A percentile compares a stretch with the other conserved stretches of the same genome.
Conservation (phyloP, 2,888 invertebrate genomes). For the Diabrotica balteata region DNA sequence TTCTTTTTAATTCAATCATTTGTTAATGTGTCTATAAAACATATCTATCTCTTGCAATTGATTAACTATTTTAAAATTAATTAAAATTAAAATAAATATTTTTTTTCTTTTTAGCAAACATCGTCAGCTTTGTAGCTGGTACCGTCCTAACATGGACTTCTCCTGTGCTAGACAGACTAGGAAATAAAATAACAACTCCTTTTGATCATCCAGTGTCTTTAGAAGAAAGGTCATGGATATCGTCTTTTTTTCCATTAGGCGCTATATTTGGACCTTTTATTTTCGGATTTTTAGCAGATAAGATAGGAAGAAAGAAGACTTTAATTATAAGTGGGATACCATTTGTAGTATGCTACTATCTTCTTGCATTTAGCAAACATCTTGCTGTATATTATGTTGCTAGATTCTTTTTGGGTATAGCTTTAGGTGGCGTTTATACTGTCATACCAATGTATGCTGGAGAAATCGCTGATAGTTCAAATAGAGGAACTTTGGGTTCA, state of each 20-base stretch:
- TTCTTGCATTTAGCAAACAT: slow-evolving; percentile 66
- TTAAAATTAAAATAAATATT: background rate
- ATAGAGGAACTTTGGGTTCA: slow-evolving; percentile 82
- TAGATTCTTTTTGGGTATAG: slow-evolving; percentile 69
- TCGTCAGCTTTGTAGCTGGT: slow-evolving; percentile 29
- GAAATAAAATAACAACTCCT: slow-evolving; percentile 52
- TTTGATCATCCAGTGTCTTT: slow-evolving; percentile 46
- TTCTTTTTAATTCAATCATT: too few species aligned
- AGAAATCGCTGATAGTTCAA: slow-evolving; percentile 81
- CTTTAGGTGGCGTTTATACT: slow-evolving; percentile 75
- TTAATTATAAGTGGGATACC: slow-evolving; percentile 67
- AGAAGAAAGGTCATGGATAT: slow-evolving; percentile 62
- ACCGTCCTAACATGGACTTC: slow-evolving; percentile 58
- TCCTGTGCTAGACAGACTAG: slow-evolving; percentile 40
- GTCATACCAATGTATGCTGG: slow-evolving; percentile 86
- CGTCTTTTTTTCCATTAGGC: slow-evolving; percentile 57
- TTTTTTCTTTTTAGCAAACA: slow-evolving; percentile 27
- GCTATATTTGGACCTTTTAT: slow-evolving; percentile 68
- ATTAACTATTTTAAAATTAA: background rate
- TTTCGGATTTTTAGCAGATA: slow-evolving; percentile 72
- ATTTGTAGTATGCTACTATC: slow-evolving; percentile 74
- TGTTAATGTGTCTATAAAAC: background rate
- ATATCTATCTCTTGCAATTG: too few species aligned
- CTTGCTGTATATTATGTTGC: slow-evolving; percentile 65
- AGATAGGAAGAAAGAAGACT: slow-evolving; percentile 72